A percentile compares a stretch with the other conserved stretches of the same genome.
Evolutionary conservation across 2,888 invertebrate genomes (phyloP).

Genomic region (Coelopa pilipes): DNA sequence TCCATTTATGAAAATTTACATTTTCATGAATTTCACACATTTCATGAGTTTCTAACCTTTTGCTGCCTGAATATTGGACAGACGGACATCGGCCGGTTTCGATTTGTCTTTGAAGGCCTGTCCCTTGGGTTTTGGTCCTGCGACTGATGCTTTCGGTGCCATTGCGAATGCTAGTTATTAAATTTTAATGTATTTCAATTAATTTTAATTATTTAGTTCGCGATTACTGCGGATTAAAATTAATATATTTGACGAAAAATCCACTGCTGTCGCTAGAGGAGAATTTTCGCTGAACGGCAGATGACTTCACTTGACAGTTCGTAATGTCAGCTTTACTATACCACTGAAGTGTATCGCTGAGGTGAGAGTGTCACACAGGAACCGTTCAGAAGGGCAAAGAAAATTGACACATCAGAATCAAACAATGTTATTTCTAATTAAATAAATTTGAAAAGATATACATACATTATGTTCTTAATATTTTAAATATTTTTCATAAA

Average conservation of each 20-base stretch:
- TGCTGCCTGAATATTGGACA: conserved; percentile 96
- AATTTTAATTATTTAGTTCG: conserved; percentile 17
- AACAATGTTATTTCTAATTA: neutral
- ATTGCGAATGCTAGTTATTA: conserved; percentile 49
- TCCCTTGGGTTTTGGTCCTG: conserved; percentile 60
- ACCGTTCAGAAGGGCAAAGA: neutral
- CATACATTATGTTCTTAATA: neutral
- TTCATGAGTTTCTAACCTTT: conserved; percentile 79
- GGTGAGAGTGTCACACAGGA: neutral
- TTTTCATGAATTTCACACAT: neutral
- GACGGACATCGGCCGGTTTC: conserved; percentile 93
- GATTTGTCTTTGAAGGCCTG: conserved; percentile 88
- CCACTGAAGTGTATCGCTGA: neutral
- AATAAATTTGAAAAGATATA: neutral
- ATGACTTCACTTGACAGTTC: conserved; percentile 17
- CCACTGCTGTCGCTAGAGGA: conserved; percentile 17
- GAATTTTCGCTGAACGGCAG: neutral
- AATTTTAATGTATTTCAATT: conserved; percentile 35
- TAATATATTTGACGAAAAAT: conserved; percentile 30
- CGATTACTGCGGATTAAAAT: conserved; percentile 44
- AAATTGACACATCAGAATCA: neutral
- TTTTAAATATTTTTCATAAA: neutral
- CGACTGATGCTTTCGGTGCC: conserved; percentile 62
- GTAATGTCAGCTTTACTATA: neutral
- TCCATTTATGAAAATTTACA: no score